phyloP scores from a whole-genome alignment of 2,888 invertebrate species.

The Sympetrum striolatum region DNA sequence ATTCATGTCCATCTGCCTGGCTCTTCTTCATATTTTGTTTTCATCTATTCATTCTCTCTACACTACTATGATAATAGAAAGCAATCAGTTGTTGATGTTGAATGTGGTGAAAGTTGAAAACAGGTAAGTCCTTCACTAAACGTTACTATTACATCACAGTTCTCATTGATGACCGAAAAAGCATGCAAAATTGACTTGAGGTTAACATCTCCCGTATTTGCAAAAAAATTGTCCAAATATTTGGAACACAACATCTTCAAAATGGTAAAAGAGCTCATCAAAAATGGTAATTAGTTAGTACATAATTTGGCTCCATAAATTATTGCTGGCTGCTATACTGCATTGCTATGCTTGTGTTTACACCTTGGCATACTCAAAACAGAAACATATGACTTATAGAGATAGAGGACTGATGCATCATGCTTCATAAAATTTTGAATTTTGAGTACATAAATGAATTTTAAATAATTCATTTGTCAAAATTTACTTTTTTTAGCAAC shows the following conservation, averaged over 20 bases:
- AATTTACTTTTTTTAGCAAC: slow-evolving; percentile 42
- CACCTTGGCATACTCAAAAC: slow-evolving; percentile 33
- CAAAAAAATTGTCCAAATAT: background rate
- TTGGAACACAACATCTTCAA: background rate
- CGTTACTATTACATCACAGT: background rate
- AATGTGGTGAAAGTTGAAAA: slow-evolving; percentile 51
- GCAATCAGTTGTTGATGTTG: slow-evolving; percentile 40
- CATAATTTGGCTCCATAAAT: slow-evolving; percentile 42
- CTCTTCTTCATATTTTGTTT: slow-evolving; percentile 32
- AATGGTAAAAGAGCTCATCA: background rate
- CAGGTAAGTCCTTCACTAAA: slow-evolving; percentile 48
- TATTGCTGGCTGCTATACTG: slow-evolving; percentile 33
- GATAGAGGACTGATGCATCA: slow-evolving; percentile 36
- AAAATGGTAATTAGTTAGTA: slow-evolving; percentile 27
- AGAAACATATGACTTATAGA: background rate
- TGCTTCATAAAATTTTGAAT: slow-evolving; percentile 45
- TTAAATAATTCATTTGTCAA: background rate
- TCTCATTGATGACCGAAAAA: slow-evolving; percentile 8
- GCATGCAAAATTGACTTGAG: slow-evolving; percentile 1
- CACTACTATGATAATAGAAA: slow-evolving; percentile 19
- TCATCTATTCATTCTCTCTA: slow-evolving; percentile 18
- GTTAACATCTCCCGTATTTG: background rate
- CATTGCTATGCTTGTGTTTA: slow-evolving; percentile 36
- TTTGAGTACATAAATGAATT: slow-evolving; percentile 24
- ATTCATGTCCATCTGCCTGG: slow-evolving; percentile 36